Percentiles rank a stretch among this genome's conserved stretches.
These are phyloP conservation scores for Melanotaenia trifasciata DNA, from an alignment of 2,797 vertebrate species.

Conservation along the genomic window DNA sequence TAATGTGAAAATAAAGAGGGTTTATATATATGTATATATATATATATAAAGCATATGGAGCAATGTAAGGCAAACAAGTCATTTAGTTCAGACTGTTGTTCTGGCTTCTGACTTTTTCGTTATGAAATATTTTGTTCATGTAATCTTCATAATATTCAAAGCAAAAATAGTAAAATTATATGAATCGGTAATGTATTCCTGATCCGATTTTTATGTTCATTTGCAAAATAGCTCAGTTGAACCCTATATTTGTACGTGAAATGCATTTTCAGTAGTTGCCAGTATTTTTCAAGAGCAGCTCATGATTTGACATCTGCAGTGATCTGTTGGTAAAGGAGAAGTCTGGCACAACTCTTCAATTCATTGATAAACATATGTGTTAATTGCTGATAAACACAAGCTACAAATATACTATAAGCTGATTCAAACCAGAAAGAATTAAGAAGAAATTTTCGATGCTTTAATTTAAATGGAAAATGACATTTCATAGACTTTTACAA, in stretches of 20 bases:
- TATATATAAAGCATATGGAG: not conserved
- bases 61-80: not conserved
- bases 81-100: not conserved
- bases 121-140: not conserved
- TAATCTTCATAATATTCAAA: conserved; percentile 4
- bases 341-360: conserved; percentile 4
- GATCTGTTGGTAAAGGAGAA: not conserved
- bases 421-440: not conserved
- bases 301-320: not conserved
- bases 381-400: not conserved
- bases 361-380: not conserved
- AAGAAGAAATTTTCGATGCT: not conserved
- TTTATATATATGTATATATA: no score
- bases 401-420: not conserved
- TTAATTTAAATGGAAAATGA: conserved; percentile 1
- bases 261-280: not conserved
- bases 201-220: not conserved
- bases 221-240: not conserved
- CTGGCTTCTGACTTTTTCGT: not conserved
- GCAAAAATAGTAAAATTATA: conserved; percentile 22
- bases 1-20: not conserved
- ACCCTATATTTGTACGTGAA: not conserved
- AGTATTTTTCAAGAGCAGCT: not conserved
- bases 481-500: not conserved
- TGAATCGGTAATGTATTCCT: not conserved